A percentile compares a stretch with the other conserved stretches of the same genome.
Conservation (phyloP, 2,888 invertebrate genomes). For the Cerastoderma edule region DNA sequence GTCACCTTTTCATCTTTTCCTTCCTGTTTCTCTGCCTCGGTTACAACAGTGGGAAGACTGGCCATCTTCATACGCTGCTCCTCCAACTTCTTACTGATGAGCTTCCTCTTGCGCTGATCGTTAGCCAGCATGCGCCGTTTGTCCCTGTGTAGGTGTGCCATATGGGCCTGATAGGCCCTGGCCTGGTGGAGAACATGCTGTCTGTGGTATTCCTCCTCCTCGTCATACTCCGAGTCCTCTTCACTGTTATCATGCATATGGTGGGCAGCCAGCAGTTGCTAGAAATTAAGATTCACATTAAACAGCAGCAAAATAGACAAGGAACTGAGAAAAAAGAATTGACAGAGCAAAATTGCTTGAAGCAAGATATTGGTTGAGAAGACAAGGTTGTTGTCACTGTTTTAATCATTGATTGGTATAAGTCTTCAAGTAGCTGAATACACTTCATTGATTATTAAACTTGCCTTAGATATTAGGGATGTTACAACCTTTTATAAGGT, state of each 20-base stretch:
- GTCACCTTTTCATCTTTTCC: conserved; percentile 8
- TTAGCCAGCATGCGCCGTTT: conserved; percentile 42
- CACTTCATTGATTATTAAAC: too few relatives aligned
- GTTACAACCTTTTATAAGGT: too few relatives aligned
- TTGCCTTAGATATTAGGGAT: too few relatives aligned
- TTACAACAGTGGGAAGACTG: conserved; percentile 48
- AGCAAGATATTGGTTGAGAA: too few relatives aligned
- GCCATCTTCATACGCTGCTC: conserved; percentile 36
- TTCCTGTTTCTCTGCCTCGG: conserved; percentile 20
- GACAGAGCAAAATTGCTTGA: too few relatives aligned
- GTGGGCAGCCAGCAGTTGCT: conserved; percentile 43
- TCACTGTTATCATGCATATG: conserved; percentile 66
- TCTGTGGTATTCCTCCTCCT: conserved; percentile 65
- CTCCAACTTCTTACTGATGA: conserved; percentile 33
- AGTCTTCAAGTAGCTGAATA: too few relatives aligned
- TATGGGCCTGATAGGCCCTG: conserved; percentile 47
- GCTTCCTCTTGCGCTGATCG: conserved; percentile 41
- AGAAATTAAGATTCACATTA: too few relatives aligned
- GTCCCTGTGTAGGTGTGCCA: conserved; percentile 43
- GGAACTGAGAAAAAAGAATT: too few relatives aligned
- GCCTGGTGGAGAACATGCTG: conserved; percentile 64
- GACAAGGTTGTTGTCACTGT: too few relatives aligned
- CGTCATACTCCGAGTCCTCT: conserved; percentile 76
- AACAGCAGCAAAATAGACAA: too few relatives aligned
- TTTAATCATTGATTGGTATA: too few relatives aligned